Conservation (phyloP, 1,140 invertebrate genomes). For the Drusus annulatus region DNA sequence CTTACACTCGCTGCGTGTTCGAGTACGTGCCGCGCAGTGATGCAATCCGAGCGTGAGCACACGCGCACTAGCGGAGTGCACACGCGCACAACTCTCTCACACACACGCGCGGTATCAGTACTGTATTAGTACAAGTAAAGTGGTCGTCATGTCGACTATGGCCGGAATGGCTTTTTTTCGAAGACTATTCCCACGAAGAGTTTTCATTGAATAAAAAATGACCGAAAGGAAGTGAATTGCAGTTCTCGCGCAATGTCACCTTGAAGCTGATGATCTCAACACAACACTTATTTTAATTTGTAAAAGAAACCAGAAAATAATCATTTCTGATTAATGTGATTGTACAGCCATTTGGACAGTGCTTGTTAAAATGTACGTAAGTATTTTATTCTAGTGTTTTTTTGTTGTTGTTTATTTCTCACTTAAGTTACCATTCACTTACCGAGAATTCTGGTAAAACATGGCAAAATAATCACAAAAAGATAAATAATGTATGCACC, state of each 20-base stretch:
- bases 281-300: constrained; percentile 36
- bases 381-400: no score
- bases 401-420: no score
- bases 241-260: constrained; percentile 32
- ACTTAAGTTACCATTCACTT: no score
- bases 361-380: constrained; percentile 1
- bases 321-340: constrained; percentile 38
- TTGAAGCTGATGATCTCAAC: constrained; percentile 38
- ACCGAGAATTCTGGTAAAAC: no score
- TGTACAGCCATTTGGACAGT: constrained; percentile 6
- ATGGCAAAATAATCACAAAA: no score
- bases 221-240: constrained; percentile 41
- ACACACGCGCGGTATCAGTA: no score
- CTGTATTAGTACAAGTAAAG: no score
- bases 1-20: constrained; percentile 30
- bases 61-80: neutral
- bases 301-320: constrained; percentile 41
- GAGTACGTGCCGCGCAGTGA: constrained; percentile 16
- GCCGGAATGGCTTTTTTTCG: neutral
- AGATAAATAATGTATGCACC: no score
- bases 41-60: constrained; percentile 38
- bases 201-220: constrained; percentile 39
- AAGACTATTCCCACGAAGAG: constrained; percentile 29
- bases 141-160: neutral
- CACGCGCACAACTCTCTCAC: constrained; percentile 8